Conservation (phyloP, 1,140 invertebrate species). For the Frieseomelitta varia region DNA sequence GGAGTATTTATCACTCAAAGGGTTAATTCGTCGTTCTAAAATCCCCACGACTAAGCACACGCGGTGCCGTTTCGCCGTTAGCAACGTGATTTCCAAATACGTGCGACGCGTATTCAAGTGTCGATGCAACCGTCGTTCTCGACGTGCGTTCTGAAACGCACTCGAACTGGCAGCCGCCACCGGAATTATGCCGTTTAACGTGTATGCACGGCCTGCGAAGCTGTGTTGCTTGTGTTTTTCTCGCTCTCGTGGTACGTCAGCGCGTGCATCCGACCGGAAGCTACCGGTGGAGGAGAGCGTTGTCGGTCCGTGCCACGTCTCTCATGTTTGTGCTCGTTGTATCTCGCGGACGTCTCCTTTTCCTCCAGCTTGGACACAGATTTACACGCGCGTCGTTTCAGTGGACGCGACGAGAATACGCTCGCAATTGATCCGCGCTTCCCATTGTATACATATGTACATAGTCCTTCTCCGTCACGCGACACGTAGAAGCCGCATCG, state of each 20-base stretch:
- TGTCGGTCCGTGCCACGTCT: background rate
- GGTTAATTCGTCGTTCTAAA: background rate
- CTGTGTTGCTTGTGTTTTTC: slow-evolving; percentile 44
- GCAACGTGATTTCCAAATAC: background rate
- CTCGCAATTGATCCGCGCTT: background rate
- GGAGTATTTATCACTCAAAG: no score
- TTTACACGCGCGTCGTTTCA: background rate
- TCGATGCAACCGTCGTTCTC: slow-evolving; percentile 4
- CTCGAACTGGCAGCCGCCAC: slow-evolving; percentile 23
- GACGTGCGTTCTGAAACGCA: background rate
- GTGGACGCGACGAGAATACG: background rate
- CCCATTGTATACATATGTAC: no score
- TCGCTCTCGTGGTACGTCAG: slow-evolving; percentile 39
- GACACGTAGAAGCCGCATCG: no score
- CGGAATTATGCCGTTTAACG: slow-evolving; percentile 30
- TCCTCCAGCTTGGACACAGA: background rate
- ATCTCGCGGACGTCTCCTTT: background rate
- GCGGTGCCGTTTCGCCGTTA: background rate
- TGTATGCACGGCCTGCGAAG: no score
- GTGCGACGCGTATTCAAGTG: slow-evolving; percentile 2
- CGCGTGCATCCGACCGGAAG: slow-evolving; percentile 54
- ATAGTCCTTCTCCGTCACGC: background rate
- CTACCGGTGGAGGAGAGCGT: background rate
- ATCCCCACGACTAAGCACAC: background rate
- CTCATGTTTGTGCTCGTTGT: slow-evolving; percentile 2